Evolutionary conservation across 2,888 invertebrate species (phyloP), one percentile per base, ranked within the genome.

Genomic region (Adineta ricciae): DNA sequence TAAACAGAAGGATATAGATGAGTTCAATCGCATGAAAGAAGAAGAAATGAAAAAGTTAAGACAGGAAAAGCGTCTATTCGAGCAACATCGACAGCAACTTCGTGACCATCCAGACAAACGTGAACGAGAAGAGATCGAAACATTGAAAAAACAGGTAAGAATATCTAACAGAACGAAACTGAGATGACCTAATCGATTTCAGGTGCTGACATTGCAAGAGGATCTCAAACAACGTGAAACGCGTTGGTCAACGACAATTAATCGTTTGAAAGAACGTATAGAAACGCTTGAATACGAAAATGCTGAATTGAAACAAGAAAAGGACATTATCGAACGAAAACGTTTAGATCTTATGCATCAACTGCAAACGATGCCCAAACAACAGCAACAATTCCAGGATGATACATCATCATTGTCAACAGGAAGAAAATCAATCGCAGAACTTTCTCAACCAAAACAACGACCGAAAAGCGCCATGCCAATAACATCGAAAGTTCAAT

Each of bases 111-210:
- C 89, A 16, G 89, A 89, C 87, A 89, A 89, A 86, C 89, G 89
- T 86, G 89, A 90, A 82, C 87, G 90, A 84, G 89, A 90, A 73
- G 90, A 90, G 87, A 89, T 90, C 83, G 90, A 90, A 86, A 87
- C 84, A 19, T 86, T 90, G 8, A 89, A 88, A 85, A 87, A 85
- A 84, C 89, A 90, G 89, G 89, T 90, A 56, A 24, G 73, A 32
- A 46, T 27, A n/a, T n/a, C n/a, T n/a, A n/a, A 36, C 5, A 24
- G 19, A 32, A 72, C 2, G 8, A 7, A 36, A 4, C 49, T 49
- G 14, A 49, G n/a, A n/a, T n/a, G n/a, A n/a, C n/a, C n/a, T n/a
- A n/a, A n/a, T n/a, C n/a, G n/a, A n/a, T n/a, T n/a, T n/a, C n/a
- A 89, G 89, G 83, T 90, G 38, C 85, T 87, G 27, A 89, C 89